Evolutionary conservation across 2,888 invertebrate species (phyloP).

Genomic region (Mongoloraphidia duomilia): DNA sequence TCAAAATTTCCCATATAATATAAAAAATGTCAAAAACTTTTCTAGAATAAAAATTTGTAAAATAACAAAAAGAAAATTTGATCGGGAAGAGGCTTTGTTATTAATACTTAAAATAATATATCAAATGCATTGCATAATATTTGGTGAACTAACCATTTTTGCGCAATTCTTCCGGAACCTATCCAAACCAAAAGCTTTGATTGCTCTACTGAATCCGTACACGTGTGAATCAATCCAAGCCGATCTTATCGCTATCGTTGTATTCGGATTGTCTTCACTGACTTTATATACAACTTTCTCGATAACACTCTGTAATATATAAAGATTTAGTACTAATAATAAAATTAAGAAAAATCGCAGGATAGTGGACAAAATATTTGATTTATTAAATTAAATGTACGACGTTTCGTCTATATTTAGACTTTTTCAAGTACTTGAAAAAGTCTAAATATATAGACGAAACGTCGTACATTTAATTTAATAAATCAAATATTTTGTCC

Average conservation of each 20-base stretch:
- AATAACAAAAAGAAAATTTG: background rate
- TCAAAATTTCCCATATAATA: too few relatives aligned
- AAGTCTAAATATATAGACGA: too few relatives aligned
- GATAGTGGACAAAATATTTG: too few relatives aligned
- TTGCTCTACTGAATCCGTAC: conserved; percentile 73
- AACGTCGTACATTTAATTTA: too few relatives aligned
- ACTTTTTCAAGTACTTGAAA: too few relatives aligned
- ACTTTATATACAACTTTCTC: conserved; percentile 78
- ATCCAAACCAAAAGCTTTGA: conserved; percentile 80
- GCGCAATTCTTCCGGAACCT: conserved; percentile 75
- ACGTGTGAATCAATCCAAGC: conserved; percentile 86
- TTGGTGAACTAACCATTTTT: conserved; percentile 47
- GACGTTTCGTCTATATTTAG: too few relatives aligned
- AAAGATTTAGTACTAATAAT: background rate
- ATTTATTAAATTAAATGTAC: too few relatives aligned
- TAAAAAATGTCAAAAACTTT: too few relatives aligned
- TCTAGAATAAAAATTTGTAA: too few relatives aligned
- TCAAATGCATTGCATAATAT: background rate
- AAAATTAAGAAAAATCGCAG: too few relatives aligned
- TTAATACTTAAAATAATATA: background rate
- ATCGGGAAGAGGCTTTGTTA: too few relatives aligned
- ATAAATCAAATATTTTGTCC: too few relatives aligned
- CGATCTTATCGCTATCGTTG: conserved; percentile 64
- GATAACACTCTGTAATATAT: conserved; percentile 56
- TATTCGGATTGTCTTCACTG: conserved; percentile 49